Base-by-base conservation (phyloP, 2,797 vertebrate species). In the Gambusia yucatana region DNA sequence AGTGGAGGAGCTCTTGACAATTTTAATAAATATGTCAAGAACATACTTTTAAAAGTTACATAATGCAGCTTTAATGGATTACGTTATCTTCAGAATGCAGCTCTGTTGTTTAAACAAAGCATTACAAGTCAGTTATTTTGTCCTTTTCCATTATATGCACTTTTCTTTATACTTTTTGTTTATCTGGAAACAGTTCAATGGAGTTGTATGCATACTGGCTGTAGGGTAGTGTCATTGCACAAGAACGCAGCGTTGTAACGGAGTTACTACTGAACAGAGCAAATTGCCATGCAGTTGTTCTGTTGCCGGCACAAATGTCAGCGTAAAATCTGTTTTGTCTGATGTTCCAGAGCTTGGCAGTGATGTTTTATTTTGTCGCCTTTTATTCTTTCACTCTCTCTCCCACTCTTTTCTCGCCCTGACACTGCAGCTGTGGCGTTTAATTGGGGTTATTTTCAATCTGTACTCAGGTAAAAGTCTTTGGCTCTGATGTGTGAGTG, bases 401-500 rank as follows among this genome's bases (percentile, higher is more conserved):
- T 55, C 52, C 79, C 78, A 80, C 79, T 11, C 72, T 57, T 84
- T 70, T 39, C 28, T 67, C 73, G 57, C 83, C 76, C 84, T 90
- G 78, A n/a, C 76, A 20, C 80, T 86, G 73, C 83, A 93, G 89
- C 91, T 93, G 89, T 85, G 85, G 80, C 85, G 77, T 85, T 91
- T 92, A 91, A 93, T 93, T 91, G 85, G 87, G 83, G 84, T 85
- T 91, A 85, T 93, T 93, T 92, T 86, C 84, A 88, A 86, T 89
- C 79, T 84, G 89, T 80, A 82, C 86, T 82, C 82, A 83, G 81
- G 85, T 87, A 67, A 90, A 88, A 77, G 11, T 78, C 73, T 72
- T 44, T 43, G 79, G 72, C 69, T 16, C 77, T 74, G 28, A 76
- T 79, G 43, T 84, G 47, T 57, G 82, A 71, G 72, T 57, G 61